Conservation (phyloP, 2,113 vertebrate species). For the Zapornia atra region DNA sequence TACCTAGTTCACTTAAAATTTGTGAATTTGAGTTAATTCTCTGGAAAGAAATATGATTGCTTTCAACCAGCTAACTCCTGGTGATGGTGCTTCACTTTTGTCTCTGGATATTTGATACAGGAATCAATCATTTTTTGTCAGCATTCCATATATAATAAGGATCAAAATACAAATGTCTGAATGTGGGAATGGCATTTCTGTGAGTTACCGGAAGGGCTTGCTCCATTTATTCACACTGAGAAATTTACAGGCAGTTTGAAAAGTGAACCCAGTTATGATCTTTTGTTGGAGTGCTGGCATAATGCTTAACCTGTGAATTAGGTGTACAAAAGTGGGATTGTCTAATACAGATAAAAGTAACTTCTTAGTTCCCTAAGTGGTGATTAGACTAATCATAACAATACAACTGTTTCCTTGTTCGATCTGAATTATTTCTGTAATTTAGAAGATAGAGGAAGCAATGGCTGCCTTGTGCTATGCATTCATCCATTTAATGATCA, state of each 20-base stretch:
- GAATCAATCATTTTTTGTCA: neutral
- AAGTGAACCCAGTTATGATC: neutral
- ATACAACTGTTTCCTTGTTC: neutral
- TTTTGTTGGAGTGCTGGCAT: neutral
- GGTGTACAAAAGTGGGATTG: neutral
- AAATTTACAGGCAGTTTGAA: neutral
- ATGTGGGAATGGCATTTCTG: neutral
- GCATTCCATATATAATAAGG: neutral
- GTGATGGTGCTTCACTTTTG: neutral
- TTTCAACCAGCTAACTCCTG: neutral
- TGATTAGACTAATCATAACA: neutral
- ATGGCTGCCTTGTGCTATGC: neutral
- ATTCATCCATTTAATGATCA: neutral
- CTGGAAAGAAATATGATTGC: neutral
- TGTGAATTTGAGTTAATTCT: neutral
- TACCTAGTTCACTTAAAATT: neutral
- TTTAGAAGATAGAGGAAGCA: neutral
- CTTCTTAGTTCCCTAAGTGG: neutral
- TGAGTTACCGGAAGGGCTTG: neutral
- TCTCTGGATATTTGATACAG: neutral
- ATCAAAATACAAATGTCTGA: neutral
- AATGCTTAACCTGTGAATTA: neutral
- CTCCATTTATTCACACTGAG: neutral
- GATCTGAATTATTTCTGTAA: neutral
- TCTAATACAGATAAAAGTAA: neutral